These are phyloP conservation scores for Helicoverpa assulta DNA, from an alignment of 2,888 invertebrate species.

Conservation along the genomic window DNA sequence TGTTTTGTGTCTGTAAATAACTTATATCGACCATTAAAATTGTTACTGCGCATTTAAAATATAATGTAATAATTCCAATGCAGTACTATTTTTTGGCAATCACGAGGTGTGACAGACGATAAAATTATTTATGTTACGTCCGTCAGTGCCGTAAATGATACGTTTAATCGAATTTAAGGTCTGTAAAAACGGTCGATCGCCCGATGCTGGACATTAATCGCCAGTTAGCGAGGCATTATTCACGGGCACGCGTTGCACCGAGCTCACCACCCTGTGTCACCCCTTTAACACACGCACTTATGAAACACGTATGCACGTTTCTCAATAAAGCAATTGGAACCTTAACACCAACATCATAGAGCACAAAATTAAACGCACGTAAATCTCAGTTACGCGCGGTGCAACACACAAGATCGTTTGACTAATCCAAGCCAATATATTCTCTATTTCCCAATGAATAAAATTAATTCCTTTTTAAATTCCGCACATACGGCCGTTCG, in stretches of 20 bases:
- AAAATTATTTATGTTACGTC: conserved; percentile 43
- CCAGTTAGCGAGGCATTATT: conserved; percentile 89
- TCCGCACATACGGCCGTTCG: conserved; percentile 78
- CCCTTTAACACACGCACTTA: conserved; percentile 66
- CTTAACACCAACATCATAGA: conserved; percentile 21
- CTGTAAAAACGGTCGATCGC: conserved; percentile 78
- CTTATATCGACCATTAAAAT: neutral
- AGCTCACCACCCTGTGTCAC: conserved; percentile 81
- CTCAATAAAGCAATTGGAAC: conserved; percentile 54
- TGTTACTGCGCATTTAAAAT: neutral
- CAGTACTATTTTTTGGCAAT: conserved; percentile 7
- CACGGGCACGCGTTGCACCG: conserved; percentile 88
- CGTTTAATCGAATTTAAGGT: conserved; percentile 66
- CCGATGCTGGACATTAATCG: conserved; percentile 86
- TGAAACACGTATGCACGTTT: conserved; percentile 50
- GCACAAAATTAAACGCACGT: conserved; percentile 35
- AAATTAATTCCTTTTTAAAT: conserved; percentile 87
- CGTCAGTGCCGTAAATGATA: conserved; percentile 48
- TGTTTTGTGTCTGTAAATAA: neutral
- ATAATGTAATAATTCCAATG: conserved; percentile 5
- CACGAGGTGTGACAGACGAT: conserved; percentile 28
- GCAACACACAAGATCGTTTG: conserved; percentile 73
- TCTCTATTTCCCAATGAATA: conserved; percentile 87
- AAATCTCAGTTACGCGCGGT: conserved; percentile 52
- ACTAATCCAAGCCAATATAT: conserved; percentile 89